Base-by-base conservation (phyloP, 2,888 invertebrate genomes). In the Pimpla rufipes region DNA sequence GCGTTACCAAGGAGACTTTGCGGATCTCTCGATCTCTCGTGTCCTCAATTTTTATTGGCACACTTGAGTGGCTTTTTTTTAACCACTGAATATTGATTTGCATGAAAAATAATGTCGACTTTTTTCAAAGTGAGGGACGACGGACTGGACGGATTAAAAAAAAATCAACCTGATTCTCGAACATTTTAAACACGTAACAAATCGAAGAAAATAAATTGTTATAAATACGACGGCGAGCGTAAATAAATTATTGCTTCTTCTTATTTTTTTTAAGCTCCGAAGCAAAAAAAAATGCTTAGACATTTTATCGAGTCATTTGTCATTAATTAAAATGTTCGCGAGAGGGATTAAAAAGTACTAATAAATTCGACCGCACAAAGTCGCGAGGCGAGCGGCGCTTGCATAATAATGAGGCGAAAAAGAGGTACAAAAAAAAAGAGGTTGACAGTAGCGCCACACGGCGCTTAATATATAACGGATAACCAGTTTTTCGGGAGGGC, bases 401-500 rank as follows among this genome's bases (percentile, higher is more conserved):
- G 57, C 79, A 79, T 84, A 81, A 80, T 68, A 74, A 70, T 45
- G 21, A 76, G 62, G 68, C 52, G 23, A 81, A 52, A 59, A n/a
- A n/a, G n/a, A n/a, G n/a, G n/a, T n/a, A n/a, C n/a, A n/a, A n/a
- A n/a, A n/a, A n/a, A n/a, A 77, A 79, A 84, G 62, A 68, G 64
- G 70, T 40, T 70, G 75, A 82, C 64, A 70, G 74, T 82, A 82
- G 82, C 78, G 67, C 79, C 80, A 80, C 84, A 82, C 81, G 83
- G 84, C 83, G 83, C 84, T 83, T 85, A 86, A 88, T 87, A 83
- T 88, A 87, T 88, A 89, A 85, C 86, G 86, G 88, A 87, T 88
- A 90, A 90, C 90, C 91, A 90, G 90, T 90, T 90, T 88, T 86
- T 81, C 79, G 88, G 16, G 59, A 79, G 55, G 66, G 79, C 57